phyloP scores from a whole-genome alignment of 2,888 invertebrate species.

The Melanargia galathea region DNA sequence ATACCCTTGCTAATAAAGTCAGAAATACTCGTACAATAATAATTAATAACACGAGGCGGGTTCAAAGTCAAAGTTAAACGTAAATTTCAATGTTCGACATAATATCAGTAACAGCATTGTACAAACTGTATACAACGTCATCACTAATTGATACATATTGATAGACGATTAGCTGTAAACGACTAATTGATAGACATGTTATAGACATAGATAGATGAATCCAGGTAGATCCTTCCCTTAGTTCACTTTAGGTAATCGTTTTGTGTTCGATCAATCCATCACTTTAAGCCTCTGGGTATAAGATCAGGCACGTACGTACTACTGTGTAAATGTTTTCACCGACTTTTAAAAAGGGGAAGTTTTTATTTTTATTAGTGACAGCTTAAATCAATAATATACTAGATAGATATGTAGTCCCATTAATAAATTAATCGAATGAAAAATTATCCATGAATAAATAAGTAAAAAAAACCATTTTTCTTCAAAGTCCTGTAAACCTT shows the following conservation, averaged over 20 bases:
- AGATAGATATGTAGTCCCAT: too few relatives aligned
- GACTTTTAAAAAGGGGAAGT: background rate
- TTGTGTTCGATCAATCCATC: slow-evolving; percentile 1
- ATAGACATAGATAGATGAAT: background rate
- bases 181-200: background rate
- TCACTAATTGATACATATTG: slow-evolving; percentile 9
- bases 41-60: background rate
- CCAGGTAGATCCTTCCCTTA: background rate
- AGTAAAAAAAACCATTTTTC: too few relatives aligned
- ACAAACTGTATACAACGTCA: background rate
- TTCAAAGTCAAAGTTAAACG: slow-evolving; percentile 1
- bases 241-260: slow-evolving; percentile 8
- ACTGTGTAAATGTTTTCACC: background rate
- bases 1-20: background rate
- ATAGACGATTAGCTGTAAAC: background rate
- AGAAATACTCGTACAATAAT: background rate
- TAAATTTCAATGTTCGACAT: slow-evolving; percentile 3
- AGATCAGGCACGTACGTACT: background rate
- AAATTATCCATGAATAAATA: too few relatives aligned
- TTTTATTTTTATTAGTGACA: too few relatives aligned
- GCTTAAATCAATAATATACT: too few relatives aligned
- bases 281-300: background rate
- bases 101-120: background rate
- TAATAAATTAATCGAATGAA: too few relatives aligned
- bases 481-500: too few relatives aligned